Conservation (phyloP, 2,888 invertebrate species). For the Acleris cristana region DNA sequence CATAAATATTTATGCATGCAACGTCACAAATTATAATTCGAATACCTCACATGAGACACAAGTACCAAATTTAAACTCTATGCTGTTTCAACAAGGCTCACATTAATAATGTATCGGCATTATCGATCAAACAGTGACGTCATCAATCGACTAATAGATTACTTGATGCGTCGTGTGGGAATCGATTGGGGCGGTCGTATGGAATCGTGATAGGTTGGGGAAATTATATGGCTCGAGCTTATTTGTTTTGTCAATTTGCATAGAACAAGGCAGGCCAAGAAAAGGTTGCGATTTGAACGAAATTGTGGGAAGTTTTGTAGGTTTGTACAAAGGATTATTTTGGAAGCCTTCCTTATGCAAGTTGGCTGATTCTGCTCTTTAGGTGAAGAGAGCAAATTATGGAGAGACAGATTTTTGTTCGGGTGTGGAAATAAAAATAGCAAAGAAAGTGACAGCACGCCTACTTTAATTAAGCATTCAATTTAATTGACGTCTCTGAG, state of each 20-base stretch:
- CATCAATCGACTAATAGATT: conserved; percentile 34
- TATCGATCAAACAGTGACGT: conserved; percentile 35
- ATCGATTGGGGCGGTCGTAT: conserved; percentile 9
- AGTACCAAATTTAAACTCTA: conserved; percentile 11
- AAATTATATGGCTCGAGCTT: neutral
- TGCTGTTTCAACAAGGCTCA: neutral
- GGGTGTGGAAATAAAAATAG: too few relatives aligned
- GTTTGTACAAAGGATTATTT: too few relatives aligned
- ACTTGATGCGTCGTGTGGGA: conserved; percentile 11
- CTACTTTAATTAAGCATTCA: too few relatives aligned
- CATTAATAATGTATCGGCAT: neutral
- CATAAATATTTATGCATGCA: neutral
- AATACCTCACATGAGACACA: neutral
- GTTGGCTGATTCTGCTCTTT: too few relatives aligned
- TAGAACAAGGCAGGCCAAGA: neutral
- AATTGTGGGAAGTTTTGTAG: too few relatives aligned
- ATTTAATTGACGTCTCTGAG: too few relatives aligned
- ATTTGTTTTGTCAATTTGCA: neutral
- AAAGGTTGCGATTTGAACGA: too few relatives aligned
- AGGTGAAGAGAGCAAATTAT: too few relatives aligned
- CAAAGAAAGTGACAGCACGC: too few relatives aligned
- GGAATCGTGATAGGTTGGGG: conserved; percentile 2
- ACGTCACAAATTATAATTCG: neutral
- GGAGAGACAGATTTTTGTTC: too few relatives aligned
- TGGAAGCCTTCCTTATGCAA: too few relatives aligned